phyloP scores from a whole-genome alignment of 1,140 invertebrate species.

The Formica selysi region DNA sequence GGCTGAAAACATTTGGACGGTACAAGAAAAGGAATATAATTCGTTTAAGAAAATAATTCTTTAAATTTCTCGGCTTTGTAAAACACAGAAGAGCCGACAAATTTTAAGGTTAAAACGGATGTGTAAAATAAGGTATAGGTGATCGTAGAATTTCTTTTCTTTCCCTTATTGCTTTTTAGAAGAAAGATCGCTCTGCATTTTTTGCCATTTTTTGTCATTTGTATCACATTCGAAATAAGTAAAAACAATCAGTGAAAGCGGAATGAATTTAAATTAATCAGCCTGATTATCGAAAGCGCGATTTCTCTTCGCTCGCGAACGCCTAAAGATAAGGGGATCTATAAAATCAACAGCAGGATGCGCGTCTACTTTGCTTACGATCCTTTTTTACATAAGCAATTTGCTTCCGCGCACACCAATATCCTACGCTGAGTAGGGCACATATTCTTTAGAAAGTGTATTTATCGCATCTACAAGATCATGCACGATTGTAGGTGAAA shows the following conservation, averaged over 20 bases:
- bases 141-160: constrained; percentile 71
- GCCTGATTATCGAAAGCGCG: constrained; percentile 6
- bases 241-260: constrained; percentile 53
- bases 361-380: constrained; percentile 10
- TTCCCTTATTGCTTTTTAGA: background rate
- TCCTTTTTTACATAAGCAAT: constrained; percentile 28
- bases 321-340: constrained; percentile 1
- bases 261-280: background rate
- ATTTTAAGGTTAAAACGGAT: too few species aligned
- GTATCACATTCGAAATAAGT: constrained; percentile 15
- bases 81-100: background rate
- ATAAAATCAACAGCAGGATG: constrained; percentile 19
- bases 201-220: background rate
- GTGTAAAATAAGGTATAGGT: background rate
- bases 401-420: constrained; percentile 32
- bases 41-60: constrained; percentile 69
- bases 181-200: background rate
- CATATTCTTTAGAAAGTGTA: constrained; percentile 52
- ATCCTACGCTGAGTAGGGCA: constrained; percentile 37
- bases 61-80: constrained; percentile 27
- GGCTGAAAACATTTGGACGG: background rate
- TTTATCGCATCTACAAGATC: constrained; percentile 58
- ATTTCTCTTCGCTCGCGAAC: constrained; percentile 28
- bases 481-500: constrained; percentile 46
- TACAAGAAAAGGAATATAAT: constrained; percentile 73